Base-by-base conservation (phyloP, 2,113 vertebrate genomes). In the Typhlomys cinereus region DNA sequence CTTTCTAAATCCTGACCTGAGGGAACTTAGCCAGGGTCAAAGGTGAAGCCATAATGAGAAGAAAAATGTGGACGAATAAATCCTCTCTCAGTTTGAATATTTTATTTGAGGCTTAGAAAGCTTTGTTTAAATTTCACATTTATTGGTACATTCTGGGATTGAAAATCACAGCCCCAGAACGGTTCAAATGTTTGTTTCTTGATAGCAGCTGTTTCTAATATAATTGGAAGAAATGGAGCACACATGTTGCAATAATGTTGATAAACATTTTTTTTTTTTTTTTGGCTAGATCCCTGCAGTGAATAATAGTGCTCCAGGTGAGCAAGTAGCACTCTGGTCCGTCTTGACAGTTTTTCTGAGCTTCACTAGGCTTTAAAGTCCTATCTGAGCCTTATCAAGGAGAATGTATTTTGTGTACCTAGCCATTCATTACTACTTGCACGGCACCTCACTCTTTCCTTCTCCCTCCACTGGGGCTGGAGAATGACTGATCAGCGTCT, bases 131-230 rank as follows among this genome's bases (percentile, higher is more conserved):
- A 83, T 88, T 64, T 46, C 41, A 71, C 90, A 85, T 71, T 95
- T 93, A 92, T 90, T 70, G 66, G 64, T 90, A 20, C 44, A 83
- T 90, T 67, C 85, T 94, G 79, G 64, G 90, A 83, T 23, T 93
- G 90, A 95, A 95, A 94, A 73, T 95, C 83, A 85, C 39, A 90
- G 69, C 52, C 79, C 59, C 66, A 69, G 85, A 94, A 94, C 0
- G 4, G 23, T 66, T 48, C 54, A 85, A 90, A 95, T 96, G 54
- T 86, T 93, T 90, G 79, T 73, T 96, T 41, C 83, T 78, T 90
- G 78, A 83, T 46, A 86, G 48, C 79, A 96, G 94, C 88, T 96
- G 90, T 88, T 96, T 95, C 95, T 88, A 90, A 96, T 95, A 52
- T 88, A 94, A 86, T 48, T 93, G 70, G 66, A 54, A 96, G 74